Conservation (phyloP, 2,888 invertebrate species). For the Trilocha varians region DNA sequence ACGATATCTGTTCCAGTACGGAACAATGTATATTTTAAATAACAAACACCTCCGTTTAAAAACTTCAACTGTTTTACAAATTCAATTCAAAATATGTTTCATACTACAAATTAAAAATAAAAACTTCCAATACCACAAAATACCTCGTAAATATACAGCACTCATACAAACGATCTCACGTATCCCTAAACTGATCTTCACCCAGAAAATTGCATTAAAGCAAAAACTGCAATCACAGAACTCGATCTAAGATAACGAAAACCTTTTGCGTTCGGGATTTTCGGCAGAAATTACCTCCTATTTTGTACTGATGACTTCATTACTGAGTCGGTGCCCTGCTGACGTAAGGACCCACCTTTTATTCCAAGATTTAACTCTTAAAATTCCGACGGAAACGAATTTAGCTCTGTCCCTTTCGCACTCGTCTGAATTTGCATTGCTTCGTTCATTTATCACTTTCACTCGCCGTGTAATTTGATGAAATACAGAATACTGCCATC, state of each 20-base stretch:
- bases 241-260: not conserved
- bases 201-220: not conserved
- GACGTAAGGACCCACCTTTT: not conserved
- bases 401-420: conserved; percentile 33
- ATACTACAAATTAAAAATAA: too few species aligned
- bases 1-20: too few species aligned
- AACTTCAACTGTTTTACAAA: too few species aligned
- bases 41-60: too few species aligned
- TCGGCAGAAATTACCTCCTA: not conserved
- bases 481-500: not conserved
- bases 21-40: too few species aligned
- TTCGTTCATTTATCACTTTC: conserved; percentile 17
- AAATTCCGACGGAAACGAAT: conserved; percentile 55
- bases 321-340: not conserved
- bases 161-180: not conserved
- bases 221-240: not conserved
- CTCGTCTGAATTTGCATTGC: conserved; percentile 29
- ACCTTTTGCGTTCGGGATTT: not conserved
- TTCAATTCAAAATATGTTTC: too few species aligned
- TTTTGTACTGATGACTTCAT: not conserved
- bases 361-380: conserved; percentile 23
- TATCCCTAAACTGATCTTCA: not conserved
- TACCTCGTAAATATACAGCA: not conserved
- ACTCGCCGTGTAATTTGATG: not conserved
- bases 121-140: too few species aligned